Evolutionary conservation across 92 coral and sea anemone species (phyloP).

Genomic region (Umimayanthus chanpuru): DNA sequence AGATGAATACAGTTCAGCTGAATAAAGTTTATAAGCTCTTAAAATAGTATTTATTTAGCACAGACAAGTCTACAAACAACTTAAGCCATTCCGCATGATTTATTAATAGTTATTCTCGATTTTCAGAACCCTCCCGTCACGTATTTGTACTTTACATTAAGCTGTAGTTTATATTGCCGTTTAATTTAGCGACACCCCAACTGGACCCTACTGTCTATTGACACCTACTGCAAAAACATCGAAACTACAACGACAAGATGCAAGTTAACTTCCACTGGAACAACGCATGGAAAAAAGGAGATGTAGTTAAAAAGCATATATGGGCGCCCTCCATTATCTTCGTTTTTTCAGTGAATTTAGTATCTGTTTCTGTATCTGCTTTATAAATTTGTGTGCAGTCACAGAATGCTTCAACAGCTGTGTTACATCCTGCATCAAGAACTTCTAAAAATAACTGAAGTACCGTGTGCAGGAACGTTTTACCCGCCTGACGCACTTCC

Average conservation of each 20-base stretch:
- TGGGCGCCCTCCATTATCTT: background rate
- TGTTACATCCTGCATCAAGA: background rate
- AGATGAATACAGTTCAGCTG: background rate
- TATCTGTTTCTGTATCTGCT: background rate
- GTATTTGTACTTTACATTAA: background rate
- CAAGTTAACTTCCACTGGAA: background rate
- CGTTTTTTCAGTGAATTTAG: background rate
- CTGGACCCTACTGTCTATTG: background rate
- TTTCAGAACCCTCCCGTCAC: background rate
- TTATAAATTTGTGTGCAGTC: background rate
- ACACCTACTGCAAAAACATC: background rate
- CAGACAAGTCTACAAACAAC: conserved; percentile 3
- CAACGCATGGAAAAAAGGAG: no score
- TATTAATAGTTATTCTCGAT: background rate
- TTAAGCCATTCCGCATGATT: background rate
- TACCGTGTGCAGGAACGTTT: background rate
- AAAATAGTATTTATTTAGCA: background rate
- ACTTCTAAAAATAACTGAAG: background rate
- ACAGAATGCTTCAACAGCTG: background rate
- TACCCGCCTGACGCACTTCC: conserved; percentile 15
- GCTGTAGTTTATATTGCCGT: background rate
- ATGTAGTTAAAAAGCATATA: background rate
- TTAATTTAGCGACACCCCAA: background rate
- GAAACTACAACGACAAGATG: background rate
- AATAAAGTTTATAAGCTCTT: background rate